Evolutionary conservation across 2,113 vertebrate species (phyloP).

Genomic region (Paracanthobrama guichenoti): DNA sequence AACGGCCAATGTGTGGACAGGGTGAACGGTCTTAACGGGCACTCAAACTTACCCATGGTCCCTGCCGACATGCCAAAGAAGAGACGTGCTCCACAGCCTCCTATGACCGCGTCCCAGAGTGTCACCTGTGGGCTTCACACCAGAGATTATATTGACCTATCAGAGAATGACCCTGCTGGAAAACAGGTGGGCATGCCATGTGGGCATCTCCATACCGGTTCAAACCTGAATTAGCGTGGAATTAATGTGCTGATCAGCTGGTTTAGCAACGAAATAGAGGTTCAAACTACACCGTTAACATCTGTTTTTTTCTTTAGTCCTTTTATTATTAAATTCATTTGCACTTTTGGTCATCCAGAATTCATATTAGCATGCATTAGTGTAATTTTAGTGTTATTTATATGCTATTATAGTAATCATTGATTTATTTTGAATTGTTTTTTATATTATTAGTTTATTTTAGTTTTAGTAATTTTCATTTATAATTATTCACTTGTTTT

Average conservation of each 20-base stretch:
- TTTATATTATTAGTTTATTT: background rate
- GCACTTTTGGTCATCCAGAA: background rate
- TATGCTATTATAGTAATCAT: background rate
- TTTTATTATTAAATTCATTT: background rate
- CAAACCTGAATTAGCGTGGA: background rate
- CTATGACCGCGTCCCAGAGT: constrained; percentile 75
- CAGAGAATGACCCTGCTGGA: constrained; percentile 52
- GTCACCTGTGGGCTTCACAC: constrained; percentile 68
- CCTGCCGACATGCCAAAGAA: constrained; percentile 82
- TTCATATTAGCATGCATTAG: background rate
- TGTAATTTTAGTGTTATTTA: background rate
- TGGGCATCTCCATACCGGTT: background rate
- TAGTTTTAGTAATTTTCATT: too few relatives aligned
- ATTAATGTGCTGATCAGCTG: background rate
- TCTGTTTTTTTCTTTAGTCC: too few relatives aligned
- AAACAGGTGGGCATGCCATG: constrained; percentile 56
- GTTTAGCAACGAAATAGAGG: background rate
- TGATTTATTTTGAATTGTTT: background rate
- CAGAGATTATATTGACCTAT: constrained; percentile 36
- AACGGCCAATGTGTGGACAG: constrained; percentile 70
- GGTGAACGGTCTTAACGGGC: constrained; percentile 11
- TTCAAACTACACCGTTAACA: too few relatives aligned
- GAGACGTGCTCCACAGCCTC: constrained; percentile 87
- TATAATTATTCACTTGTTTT: background rate
- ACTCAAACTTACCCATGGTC: constrained; percentile 59